Base-by-base conservation (phyloP, 2,797 vertebrate species). In the Crax fasciolata region DNA sequence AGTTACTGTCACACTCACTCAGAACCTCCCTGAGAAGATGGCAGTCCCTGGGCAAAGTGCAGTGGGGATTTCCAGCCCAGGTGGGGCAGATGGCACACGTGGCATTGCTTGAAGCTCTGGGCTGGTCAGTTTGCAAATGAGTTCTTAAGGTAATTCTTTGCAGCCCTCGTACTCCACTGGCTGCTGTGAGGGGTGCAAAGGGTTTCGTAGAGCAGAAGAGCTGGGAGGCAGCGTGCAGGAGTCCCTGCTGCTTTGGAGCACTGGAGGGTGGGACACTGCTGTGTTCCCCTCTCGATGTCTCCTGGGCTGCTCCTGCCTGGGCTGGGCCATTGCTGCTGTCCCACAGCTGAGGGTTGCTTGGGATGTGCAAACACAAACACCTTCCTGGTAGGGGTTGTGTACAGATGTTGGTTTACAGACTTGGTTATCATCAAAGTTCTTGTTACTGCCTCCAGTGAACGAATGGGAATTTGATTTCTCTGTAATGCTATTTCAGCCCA, bases 401-500 rank as follows among this genome's bases (percentile, higher is more conserved):
- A 4, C 38, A 30, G 2, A 9, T 10, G 38, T n/a, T n/a, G 65
- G 6, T 57, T n/a, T 30, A 0, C 7, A 28, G 30, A 7, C 6
- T 23, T n/a, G 35, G 12, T 55, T 30, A 4, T 51, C 28, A 6
- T 0, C 11, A 11, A 25, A n/a, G 28, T 20, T 32, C 27, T 58
- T 35, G 38, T 24, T 57, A 41, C 62, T 51, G 38, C 51, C 54
- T 51, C 62, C 27, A 9, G 7, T 14, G 32, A 46, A 14, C 10
- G 25, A 61, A 3, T 13, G 52, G 52, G 72, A 68, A 7, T 30
- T 28, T 49, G 18, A 44, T 52, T 25, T 74, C 23, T 9, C 6
- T 32, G 13, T 23, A 7, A 32, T 52, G 4, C 8, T 84, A 2
- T 59, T 81, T 9, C 87, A 99, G 99, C 99, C 99, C 96, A 99